A percentile compares a stretch with the other conserved stretches of the same genome.
These are phyloP conservation scores for Thomomys bottae DNA, from an alignment of 2,113 vertebrate genomes.

Conservation along the genomic window DNA sequence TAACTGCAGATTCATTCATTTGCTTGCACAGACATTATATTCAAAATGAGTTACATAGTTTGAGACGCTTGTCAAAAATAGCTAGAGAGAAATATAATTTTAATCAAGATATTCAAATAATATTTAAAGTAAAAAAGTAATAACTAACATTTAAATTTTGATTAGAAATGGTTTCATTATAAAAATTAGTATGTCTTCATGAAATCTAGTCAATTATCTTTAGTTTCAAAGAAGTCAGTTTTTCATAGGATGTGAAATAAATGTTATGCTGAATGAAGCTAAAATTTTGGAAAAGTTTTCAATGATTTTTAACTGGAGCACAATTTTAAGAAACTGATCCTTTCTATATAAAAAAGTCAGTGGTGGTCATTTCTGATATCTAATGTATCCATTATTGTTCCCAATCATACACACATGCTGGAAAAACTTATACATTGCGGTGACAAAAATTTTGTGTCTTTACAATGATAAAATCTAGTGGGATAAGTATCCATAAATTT, in stretches of 20 bases:
- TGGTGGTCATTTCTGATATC: not conserved
- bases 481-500: constrained; percentile 6
- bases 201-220: not conserved
- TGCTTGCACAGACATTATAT: constrained; percentile 8
- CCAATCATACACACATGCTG: not conserved
- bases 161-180: not conserved
- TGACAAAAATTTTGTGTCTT: constrained; percentile 19
- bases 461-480: not conserved
- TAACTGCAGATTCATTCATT: not conserved
- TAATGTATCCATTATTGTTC: not conserved
- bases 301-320: not conserved
- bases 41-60: constrained; percentile 47
- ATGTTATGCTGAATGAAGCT: not conserved
- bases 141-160: constrained; percentile 9
- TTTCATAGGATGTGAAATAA: constrained; percentile 14
- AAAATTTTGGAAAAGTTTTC: not conserved
- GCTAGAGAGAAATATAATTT: constrained; percentile 6
- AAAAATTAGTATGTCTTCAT: constrained; percentile 38
- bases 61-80: constrained; percentile 26
- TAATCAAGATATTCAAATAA: constrained; percentile 23
- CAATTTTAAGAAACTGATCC: not conserved
- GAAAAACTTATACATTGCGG: not conserved
- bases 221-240: not conserved
- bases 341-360: not conserved
- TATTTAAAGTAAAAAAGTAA: not conserved